These are phyloP conservation scores for Drosophila simulans DNA, from an alignment of 1,140 invertebrate genomes.

Conservation along the genomic window DNA sequence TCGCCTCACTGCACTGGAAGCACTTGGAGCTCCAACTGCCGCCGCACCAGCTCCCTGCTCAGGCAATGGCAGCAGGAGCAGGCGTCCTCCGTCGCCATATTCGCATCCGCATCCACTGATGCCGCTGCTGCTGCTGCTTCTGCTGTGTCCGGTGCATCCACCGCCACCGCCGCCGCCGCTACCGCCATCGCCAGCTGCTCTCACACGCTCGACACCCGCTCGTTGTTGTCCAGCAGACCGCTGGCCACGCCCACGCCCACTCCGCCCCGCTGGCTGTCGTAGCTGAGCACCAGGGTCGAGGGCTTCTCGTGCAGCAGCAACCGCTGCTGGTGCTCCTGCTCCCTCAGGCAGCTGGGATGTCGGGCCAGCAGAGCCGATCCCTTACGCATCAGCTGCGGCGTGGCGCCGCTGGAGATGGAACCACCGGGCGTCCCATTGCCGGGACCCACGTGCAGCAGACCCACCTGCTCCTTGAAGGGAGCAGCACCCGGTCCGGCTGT, in stretches of 20 bases:
- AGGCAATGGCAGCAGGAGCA: slow-evolving; percentile 79
- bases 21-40: slow-evolving; percentile 69
- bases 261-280: slow-evolving; percentile 62
- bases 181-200: slow-evolving; percentile 76
- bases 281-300: slow-evolving; percentile 65
- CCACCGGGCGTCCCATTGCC: slow-evolving; percentile 11
- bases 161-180: slow-evolving; percentile 48
- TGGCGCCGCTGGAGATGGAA: slow-evolving; percentile 30
- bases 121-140: not conserved
- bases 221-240: slow-evolving; percentile 54
- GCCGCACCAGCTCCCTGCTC: slow-evolving; percentile 70
- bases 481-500: not conserved
- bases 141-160: slow-evolving; percentile 13
- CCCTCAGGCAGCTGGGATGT: slow-evolving; percentile 52
- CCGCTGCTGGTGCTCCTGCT: slow-evolving; percentile 58
- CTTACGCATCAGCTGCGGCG: slow-evolving; percentile 65
- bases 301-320: slow-evolving; percentile 50
- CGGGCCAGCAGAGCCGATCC: slow-evolving; percentile 54
- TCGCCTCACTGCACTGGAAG: slow-evolving; percentile 39
- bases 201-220: slow-evolving; percentile 76
- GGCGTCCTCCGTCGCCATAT: slow-evolving; percentile 35
- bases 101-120: slow-evolving; percentile 11
- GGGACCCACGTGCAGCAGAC: slow-evolving; percentile 62
- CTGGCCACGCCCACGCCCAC: slow-evolving; percentile 65
- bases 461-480: slow-evolving; percentile 70